Percentiles rank a stretch among this genome's conserved stretches.
phyloP scores from a whole-genome alignment of 2,797 vertebrate species.

The Poecilia wingei region DNA sequence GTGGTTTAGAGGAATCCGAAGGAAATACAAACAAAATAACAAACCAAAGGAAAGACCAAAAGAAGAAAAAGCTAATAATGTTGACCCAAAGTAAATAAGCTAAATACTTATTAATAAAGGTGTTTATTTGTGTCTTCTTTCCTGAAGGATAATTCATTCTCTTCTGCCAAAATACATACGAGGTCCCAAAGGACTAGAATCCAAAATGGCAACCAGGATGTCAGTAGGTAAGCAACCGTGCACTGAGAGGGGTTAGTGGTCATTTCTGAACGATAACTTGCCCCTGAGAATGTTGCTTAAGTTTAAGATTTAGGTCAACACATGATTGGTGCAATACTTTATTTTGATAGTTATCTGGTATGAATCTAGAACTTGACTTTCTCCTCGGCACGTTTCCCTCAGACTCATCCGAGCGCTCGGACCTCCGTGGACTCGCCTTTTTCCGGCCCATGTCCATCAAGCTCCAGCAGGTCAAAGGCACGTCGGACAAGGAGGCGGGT shows the following conservation, averaged over 20 bases:
- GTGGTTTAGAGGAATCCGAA: too few species aligned
- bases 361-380: background rate
- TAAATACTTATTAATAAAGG: too few species aligned
- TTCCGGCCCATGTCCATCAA: slow-evolving; percentile 81
- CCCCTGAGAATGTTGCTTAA: background rate
- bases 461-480: slow-evolving; percentile 68
- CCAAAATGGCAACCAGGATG: slow-evolving; percentile 76
- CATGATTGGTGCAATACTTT: background rate
- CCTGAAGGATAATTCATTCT: slow-evolving; percentile 70
- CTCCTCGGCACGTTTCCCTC: background rate
- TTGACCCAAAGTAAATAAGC: too few species aligned
- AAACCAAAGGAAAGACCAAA: too few species aligned
- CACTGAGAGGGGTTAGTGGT: background rate
- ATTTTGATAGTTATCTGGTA: background rate
- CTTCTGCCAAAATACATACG: slow-evolving; percentile 76
- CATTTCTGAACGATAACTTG: background rate
- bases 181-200: slow-evolving; percentile 72
- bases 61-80: too few species aligned
- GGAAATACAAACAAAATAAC: too few species aligned
- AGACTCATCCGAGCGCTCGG: slow-evolving; percentile 64
- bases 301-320: background rate
- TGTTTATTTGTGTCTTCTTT: slow-evolving; percentile 22
- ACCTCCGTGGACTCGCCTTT: slow-evolving; percentile 72
- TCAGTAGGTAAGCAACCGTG: slow-evolving; percentile 54
- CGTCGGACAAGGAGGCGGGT: slow-evolving; percentile 27